Percentiles rank a stretch among this genome's conserved stretches.
Conservation (phyloP, 64 coral and sea anemone species). For the Montipora foliosa region DNA sequence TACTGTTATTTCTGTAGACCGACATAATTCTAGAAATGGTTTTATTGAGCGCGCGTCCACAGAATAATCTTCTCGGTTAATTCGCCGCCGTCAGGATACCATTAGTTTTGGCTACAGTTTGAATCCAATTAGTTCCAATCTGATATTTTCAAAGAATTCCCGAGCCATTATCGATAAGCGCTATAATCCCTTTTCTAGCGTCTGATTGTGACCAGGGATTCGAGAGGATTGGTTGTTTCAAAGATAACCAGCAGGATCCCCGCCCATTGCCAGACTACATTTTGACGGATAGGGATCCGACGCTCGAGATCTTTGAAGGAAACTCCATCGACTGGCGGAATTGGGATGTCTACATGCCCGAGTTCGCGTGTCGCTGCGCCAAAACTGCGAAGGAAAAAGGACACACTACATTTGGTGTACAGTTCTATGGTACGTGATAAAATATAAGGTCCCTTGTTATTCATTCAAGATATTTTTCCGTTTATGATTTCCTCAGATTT, state of each 20-base stretch:
- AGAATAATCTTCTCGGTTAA: no score
- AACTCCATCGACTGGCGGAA: slow-evolving; percentile 76
- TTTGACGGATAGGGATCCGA: slow-evolving; percentile 72
- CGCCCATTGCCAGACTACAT: slow-evolving; percentile 75
- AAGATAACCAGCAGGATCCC: slow-evolving; percentile 31
- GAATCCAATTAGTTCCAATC: no score
- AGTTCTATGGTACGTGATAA: slow-evolving; percentile 66
- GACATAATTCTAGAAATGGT: no score
- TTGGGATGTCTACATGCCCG: slow-evolving; percentile 84
- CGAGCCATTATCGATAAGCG: no score
- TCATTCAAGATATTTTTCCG: no score
- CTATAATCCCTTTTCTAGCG: not conserved
- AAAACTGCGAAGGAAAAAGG: slow-evolving; percentile 56
- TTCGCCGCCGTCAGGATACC: no score
- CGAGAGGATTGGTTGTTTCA: slow-evolving; percentile 85
- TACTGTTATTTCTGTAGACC: no score
- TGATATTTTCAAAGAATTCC: no score
- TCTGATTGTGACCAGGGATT: slow-evolving; percentile 74
- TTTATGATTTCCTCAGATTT: no score
- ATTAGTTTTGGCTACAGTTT: no score
- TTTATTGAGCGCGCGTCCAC: no score
- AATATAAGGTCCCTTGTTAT: not conserved
- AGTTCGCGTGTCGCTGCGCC: slow-evolving; percentile 81
- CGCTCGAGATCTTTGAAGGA: slow-evolving; percentile 1
- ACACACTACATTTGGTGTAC: slow-evolving; percentile 75